Evolutionary conservation across 2,888 invertebrate species (phyloP).

Genomic region (Criorhina ranunculi): DNA sequence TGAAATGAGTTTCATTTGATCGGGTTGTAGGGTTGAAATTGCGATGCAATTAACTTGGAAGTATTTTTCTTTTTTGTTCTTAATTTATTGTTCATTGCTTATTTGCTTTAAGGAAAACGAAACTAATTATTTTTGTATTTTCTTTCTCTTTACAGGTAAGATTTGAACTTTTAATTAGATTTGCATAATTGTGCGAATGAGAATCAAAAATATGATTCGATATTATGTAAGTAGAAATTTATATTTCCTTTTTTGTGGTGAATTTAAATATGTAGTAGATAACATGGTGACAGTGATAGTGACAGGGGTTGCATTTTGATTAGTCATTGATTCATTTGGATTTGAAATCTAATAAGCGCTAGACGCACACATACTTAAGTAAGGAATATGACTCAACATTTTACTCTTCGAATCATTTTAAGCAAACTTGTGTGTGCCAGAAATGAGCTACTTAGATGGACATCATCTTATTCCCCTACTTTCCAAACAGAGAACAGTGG

Average conservation of each 20-base stretch:
- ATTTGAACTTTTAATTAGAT: constrained; percentile 71
- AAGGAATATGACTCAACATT: too few relatives aligned
- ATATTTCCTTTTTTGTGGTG: constrained; percentile 7
- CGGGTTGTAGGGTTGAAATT: constrained; percentile 55
- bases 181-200: constrained; percentile 67
- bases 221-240: constrained; percentile 68
- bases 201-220: constrained; percentile 66
- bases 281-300: too few relatives aligned
- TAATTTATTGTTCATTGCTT: constrained; percentile 38
- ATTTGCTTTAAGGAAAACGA: constrained; percentile 36
- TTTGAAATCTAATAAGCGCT: too few relatives aligned
- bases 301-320: neutral
- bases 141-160: constrained; percentile 68
- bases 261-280: neutral
- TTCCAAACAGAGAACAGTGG: too few relatives aligned
- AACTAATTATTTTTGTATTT: constrained; percentile 53
- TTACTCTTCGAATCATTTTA: too few relatives aligned
- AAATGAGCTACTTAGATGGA: too few relatives aligned
- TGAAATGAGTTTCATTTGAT: constrained; percentile 51
- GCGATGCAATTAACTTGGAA: constrained; percentile 63
- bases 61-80: constrained; percentile 24
- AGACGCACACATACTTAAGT: too few relatives aligned
- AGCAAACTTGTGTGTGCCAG: too few relatives aligned
- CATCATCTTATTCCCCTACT: too few relatives aligned
- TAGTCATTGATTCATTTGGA: too few relatives aligned